Base-by-base conservation (phyloP, 1,140 invertebrate genomes). In the Acyrthosiphon pisum region DNA sequence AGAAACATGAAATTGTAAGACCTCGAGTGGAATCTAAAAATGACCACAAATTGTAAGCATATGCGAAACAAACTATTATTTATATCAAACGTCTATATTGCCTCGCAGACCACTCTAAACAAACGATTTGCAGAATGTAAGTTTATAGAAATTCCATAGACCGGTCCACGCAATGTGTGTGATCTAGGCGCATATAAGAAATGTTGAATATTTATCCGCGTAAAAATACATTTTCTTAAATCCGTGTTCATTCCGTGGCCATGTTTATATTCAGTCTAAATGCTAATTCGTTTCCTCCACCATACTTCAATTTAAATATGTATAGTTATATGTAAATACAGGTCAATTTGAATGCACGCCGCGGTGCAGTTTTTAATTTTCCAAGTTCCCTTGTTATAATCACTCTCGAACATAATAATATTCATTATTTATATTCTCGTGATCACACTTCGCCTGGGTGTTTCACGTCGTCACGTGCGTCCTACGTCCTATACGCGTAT, bases 191-290 rank as follows among this genome's bases (percentile, higher is more conserved):
- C 26, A 1, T 76, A n/a, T n/a, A n/a, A n/a, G n/a, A 76, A n/a
- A 76, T 76, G 60, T n/a, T n/a, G 30, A 35, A 76, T 76, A 76
- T 76, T 76, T 76, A n/a, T 76, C 18, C 30, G 60, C 60, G 11
- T 68, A 68, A 68, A 68, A 68, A 68, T 68, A 76, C 30, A 76
- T n/a, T n/a, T n/a, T 18, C 30, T 76, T 35, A 76, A 76, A 76
- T n/a, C 30, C 60, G n/a, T n/a, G 60, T n/a, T 76, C 60, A 6
- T n/a, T 68, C 60, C 30, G 11, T 68, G 56, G 30, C 60, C 30
- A n/a, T 76, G 60, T 76, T 76, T 76, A n/a, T n/a, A n/a, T n/a
- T 18, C n/a, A 76, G 60, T 76, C n/a, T 76, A 76, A 76, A 76
- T 76, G 30, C 60, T 68, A 68, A 68, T 68, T 68, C 60, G 60